These are phyloP conservation scores for Auanema sp. DNA, from an alignment of 2,888 invertebrate genomes.

Conservation along the genomic window DNA sequence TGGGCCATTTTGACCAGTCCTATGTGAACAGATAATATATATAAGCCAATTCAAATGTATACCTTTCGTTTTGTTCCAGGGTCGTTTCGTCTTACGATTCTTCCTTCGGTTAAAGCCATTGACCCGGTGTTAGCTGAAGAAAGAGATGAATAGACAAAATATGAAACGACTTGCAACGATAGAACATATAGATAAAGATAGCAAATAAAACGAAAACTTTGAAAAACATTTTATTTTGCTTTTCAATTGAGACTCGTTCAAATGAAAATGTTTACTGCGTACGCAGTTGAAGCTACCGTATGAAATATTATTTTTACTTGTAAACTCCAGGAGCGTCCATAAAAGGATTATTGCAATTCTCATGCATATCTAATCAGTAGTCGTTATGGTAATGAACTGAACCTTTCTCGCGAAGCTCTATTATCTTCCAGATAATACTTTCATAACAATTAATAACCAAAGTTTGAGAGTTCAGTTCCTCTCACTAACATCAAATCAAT, in stretches of 20 bases:
- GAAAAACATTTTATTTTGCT: no score
- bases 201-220: no score
- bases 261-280: no score
- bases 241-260: no score
- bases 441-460: slow-evolving; percentile 1
- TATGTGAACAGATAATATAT: slow-evolving; percentile 63
- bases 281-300: no score
- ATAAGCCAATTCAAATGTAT: not conserved
- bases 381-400: not conserved
- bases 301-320: no score
- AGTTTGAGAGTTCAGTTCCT: no score
- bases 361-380: not conserved
- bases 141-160: not conserved
- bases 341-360: no score
- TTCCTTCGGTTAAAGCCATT: slow-evolving; percentile 12
- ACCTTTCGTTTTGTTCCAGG: slow-evolving; percentile 55
- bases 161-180: not conserved
- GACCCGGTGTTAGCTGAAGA: slow-evolving; percentile 20
- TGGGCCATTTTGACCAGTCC: slow-evolving; percentile 95
- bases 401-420: not conserved
- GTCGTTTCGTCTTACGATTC: slow-evolving; percentile 46
- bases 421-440: not conserved
- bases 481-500: no score
- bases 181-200: no score
- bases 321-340: no score